Percentiles rank a stretch among this genome's conserved stretches.
phyloP scores from a whole-genome alignment of 2,797 vertebrate genomes.

The Helarctos malayanus region DNA sequence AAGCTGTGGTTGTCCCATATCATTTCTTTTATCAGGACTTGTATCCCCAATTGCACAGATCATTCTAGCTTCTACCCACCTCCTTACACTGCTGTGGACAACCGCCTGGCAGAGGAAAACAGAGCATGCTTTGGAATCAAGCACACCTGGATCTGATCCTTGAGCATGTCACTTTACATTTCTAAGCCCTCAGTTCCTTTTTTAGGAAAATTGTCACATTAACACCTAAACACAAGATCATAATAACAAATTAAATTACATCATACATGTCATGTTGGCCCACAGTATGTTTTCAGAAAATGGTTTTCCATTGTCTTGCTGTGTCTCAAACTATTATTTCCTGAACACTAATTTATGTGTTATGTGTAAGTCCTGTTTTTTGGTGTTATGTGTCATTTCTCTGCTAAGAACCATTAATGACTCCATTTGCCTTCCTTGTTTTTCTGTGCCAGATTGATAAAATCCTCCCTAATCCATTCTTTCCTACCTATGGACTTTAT shows the following conservation, averaged over 20 bases:
- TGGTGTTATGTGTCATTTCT: neutral
- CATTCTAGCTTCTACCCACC: neutral
- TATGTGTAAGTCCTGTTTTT: neutral
- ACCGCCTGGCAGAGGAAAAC: neutral
- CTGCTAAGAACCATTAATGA: neutral
- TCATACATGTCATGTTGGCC: neutral
- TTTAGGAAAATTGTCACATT: neutral
- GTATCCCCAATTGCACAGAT: neutral
- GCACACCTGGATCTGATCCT: neutral
- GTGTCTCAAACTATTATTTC: neutral
- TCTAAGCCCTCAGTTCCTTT: neutral
- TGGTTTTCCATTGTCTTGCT: neutral
- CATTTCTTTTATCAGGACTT: neutral
- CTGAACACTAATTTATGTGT: neutral
- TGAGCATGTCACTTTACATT: neutral
- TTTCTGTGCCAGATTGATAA: neutral
- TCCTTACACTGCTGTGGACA: neutral
- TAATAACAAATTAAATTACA: neutral
- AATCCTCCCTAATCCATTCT: neutral
- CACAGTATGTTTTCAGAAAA: neutral
- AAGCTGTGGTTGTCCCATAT: neutral
- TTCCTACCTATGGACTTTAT: neutral
- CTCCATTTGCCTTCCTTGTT: neutral
- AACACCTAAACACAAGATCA: neutral
- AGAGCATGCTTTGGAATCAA: neutral